These are phyloP conservation scores for Incurvaria masculella DNA, from an alignment of 2,888 invertebrate species.

Conservation along the genomic window DNA sequence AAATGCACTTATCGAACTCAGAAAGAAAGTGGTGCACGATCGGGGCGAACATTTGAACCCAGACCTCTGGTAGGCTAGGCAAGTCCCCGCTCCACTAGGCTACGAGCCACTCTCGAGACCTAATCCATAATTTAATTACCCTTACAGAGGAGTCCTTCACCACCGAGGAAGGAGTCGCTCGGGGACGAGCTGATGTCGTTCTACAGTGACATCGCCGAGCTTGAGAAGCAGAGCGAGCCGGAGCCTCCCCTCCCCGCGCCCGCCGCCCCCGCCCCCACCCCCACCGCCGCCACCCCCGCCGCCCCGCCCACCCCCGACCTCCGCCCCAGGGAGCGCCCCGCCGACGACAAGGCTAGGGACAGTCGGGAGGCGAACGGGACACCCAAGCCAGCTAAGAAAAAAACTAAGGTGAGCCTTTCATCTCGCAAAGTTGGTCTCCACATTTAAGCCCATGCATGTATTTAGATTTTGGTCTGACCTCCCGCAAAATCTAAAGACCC, in stretches of 20 bases:
- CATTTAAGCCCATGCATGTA: too few relatives aligned
- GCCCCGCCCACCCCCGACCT: neutral
- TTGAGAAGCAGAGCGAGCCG: conserved; percentile 31
- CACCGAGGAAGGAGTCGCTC: conserved; percentile 30
- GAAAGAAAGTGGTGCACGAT: too few relatives aligned
- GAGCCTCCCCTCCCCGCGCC: conserved; percentile 17
- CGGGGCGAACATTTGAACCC: too few relatives aligned
- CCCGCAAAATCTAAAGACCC: too few relatives aligned
- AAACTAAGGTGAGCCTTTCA: conserved; percentile 2
- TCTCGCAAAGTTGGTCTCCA: too few relatives aligned
- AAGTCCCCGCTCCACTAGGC: too few relatives aligned
- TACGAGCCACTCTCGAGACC: too few relatives aligned
- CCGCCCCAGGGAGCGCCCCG: conserved; percentile 9
- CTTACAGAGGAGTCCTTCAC: too few relatives aligned
- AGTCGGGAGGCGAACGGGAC: conserved; percentile 15
- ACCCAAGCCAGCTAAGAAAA: conserved; percentile 14
- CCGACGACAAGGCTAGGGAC: conserved; percentile 8
- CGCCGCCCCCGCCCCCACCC: conserved; percentile 17
- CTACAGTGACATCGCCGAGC: conserved; percentile 52
- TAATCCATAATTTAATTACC: too few relatives aligned
- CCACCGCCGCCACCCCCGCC: neutral
- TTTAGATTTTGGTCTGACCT: too few relatives aligned
- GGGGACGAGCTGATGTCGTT: conserved; percentile 51
- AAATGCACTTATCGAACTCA: too few relatives aligned
- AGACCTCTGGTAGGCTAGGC: too few relatives aligned